Conservation (phyloP, 2,888 invertebrate genomes). For the Amphimallon solstitiale region DNA sequence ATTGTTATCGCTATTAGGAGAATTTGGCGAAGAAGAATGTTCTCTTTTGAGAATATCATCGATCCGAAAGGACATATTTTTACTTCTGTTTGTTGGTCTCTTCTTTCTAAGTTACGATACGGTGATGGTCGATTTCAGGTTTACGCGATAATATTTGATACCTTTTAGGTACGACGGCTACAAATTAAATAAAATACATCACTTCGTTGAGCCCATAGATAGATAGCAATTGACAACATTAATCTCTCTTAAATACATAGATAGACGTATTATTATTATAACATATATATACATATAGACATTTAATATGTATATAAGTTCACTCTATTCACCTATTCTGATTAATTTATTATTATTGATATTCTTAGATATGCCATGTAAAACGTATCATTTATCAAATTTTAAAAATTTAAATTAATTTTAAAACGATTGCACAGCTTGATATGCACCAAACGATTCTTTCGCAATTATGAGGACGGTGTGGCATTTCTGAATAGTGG, state of each 20-base stretch:
- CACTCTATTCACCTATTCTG: too few relatives aligned
- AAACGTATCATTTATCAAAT: too few relatives aligned
- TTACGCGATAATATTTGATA: conserved; percentile 11
- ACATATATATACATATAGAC: conserved; percentile 3
- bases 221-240: conserved; percentile 49
- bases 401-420: too few relatives aligned
- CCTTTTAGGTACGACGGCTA: conserved; percentile 34
- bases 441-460: too few relatives aligned
- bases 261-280: conserved; percentile 26
- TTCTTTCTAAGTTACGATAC: neutral
- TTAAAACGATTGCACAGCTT: too few relatives aligned
- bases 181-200: conserved; percentile 43
- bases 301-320: too few relatives aligned
- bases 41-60: conserved; percentile 55
- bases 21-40: conserved; percentile 17
- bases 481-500: neutral
- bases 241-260: conserved; percentile 28
- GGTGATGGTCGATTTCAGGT: neutral
- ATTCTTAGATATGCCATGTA: too few relatives aligned
- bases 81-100: neutral
- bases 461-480: neutral
- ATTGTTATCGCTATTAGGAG: conserved; percentile 22
- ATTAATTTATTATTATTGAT: too few relatives aligned
- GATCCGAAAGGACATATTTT: conserved; percentile 55
- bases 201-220: conserved; percentile 35